These are phyloP conservation scores for Darevskia mixta DNA, from an alignment of 2,797 vertebrate genomes.

Conservation along the genomic window DNA sequence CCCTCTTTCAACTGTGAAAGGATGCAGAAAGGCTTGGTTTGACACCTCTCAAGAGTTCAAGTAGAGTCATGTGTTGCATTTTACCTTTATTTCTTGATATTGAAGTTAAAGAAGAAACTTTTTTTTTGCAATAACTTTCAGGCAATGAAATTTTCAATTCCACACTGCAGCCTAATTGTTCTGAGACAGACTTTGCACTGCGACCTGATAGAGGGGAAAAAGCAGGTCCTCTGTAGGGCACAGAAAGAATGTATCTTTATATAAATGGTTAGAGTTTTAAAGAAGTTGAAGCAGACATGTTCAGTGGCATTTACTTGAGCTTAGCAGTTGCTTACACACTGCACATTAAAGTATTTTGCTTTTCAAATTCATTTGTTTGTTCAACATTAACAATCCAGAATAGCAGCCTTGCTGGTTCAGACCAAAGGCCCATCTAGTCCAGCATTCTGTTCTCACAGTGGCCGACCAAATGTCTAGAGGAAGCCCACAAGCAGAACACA, in stretches of 20 bases:
- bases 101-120: slow-evolving; percentile 31
- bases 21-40: slow-evolving; percentile 30
- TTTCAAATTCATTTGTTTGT: background rate
- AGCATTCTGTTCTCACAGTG: no score
- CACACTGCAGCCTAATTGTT: background rate
- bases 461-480: no score
- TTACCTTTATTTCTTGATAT: slow-evolving; percentile 30
- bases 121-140: slow-evolving; percentile 6
- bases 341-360: background rate
- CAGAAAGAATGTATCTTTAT: slow-evolving; percentile 30
- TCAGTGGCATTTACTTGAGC: background rate
- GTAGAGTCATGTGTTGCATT: slow-evolving; percentile 22
- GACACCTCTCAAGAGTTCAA: slow-evolving; percentile 18
- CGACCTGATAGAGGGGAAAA: slow-evolving; percentile 18
- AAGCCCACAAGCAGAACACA: no score
- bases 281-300: background rate
- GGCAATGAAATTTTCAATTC: background rate
- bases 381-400: background rate
- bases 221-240: background rate
- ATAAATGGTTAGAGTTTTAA: background rate
- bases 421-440: no score
- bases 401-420: no score
- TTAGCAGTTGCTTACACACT: background rate
- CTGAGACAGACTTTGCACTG: background rate
- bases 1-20: slow-evolving; percentile 49